Evolutionary conservation across 2,113 vertebrate genomes (phyloP).

Genomic region (Carassius gibelio): DNA sequence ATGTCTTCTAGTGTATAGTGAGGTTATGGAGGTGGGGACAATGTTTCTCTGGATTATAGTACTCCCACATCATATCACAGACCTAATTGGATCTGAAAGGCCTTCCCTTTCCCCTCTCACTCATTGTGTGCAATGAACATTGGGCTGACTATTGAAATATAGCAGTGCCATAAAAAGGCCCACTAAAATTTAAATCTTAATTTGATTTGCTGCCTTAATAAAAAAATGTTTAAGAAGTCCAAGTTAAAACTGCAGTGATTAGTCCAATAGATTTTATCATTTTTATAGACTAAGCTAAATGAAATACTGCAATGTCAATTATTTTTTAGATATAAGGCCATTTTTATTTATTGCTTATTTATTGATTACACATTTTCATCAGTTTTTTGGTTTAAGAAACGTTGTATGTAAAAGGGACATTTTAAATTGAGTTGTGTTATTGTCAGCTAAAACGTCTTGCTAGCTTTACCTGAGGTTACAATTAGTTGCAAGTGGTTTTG

Average conservation of each 20-base stretch:
- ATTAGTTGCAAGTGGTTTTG: neutral
- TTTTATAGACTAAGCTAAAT: neutral
- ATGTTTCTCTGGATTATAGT: conserved; percentile 39
- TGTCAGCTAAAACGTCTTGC: neutral
- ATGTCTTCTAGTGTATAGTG: conserved; percentile 18
- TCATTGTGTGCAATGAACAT: conserved; percentile 24
- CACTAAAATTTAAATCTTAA: neutral
- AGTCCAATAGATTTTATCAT: neutral
- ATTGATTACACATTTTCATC: no score
- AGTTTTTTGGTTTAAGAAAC: no score
- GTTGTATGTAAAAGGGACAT: neutral
- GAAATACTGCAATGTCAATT: neutral
- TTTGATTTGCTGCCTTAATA: neutral
- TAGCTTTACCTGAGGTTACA: neutral
- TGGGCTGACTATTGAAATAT: conserved; percentile 2
- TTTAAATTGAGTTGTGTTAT: neutral
- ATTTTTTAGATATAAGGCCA: neutral
- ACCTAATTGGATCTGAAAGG: conserved; percentile 36
- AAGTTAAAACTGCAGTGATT: neutral
- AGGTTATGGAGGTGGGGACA: conserved; percentile 40
- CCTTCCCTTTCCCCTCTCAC: conserved; percentile 15
- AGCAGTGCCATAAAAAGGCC: neutral
- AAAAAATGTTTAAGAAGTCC: no score
- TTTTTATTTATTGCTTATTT: neutral
- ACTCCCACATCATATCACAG: conserved; percentile 41